These are phyloP conservation scores for Pyrocephalus nanus DNA, from an alignment of 2,797 vertebrate genomes.

Conservation along the genomic window DNA sequence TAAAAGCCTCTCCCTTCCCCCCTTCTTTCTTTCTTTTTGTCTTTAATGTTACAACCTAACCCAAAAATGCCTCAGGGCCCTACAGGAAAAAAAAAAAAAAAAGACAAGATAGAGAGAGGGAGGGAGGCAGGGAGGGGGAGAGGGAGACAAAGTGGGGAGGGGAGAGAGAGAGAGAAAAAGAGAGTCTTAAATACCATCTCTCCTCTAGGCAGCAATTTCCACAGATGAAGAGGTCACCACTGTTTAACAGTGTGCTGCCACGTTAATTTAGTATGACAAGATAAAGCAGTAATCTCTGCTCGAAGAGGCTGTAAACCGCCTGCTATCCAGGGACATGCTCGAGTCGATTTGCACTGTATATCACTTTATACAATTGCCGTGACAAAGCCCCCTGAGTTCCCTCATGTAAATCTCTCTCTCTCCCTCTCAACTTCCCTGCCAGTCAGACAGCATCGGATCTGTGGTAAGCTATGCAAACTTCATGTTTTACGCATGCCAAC, in stretches of 20 bases:
- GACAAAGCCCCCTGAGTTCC: slow-evolving; percentile 84
- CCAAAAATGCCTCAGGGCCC: slow-evolving; percentile 55
- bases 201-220: slow-evolving; percentile 79
- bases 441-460: slow-evolving; percentile 72
- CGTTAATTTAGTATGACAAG: slow-evolving; percentile 97
- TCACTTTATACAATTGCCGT: slow-evolving; percentile 85
- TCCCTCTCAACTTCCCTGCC: slow-evolving; percentile 70
- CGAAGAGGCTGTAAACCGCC: slow-evolving; percentile 80
- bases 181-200: slow-evolving; percentile 73
- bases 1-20: slow-evolving; percentile 70
- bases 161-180: neutral
- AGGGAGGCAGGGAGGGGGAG: neutral
- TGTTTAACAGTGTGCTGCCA: slow-evolving; percentile 83
- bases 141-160: neutral
- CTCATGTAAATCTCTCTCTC: slow-evolving; percentile 81
- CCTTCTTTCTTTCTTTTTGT: slow-evolving; percentile 40
- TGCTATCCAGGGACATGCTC: slow-evolving; percentile 81
- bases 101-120: neutral
- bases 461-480: slow-evolving; percentile 74
- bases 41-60: slow-evolving; percentile 60
- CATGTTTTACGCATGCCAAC: slow-evolving; percentile 69
- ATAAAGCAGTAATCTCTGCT: slow-evolving; percentile 94
- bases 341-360: slow-evolving; percentile 82
- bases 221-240: slow-evolving; percentile 92
- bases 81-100: neutral